Conservation (phyloP, 2,888 invertebrate genomes). For the Nemotelus pantherinus region DNA sequence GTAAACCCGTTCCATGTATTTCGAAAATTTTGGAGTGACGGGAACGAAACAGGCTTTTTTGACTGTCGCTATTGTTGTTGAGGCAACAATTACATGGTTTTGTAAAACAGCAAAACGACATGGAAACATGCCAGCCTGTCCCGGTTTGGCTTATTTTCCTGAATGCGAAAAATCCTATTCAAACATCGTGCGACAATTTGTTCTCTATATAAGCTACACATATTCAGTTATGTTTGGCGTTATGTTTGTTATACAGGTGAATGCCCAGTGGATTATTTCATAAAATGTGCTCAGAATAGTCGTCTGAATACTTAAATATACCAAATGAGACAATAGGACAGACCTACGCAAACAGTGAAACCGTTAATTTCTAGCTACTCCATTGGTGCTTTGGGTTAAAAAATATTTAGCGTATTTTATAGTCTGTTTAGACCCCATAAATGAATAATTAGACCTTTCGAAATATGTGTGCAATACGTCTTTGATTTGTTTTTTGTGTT, state of each 20-base stretch:
- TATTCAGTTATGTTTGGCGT: slow-evolving; percentile 21
- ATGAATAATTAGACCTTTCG: too few relatives aligned
- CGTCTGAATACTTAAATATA: slow-evolving; percentile 23
- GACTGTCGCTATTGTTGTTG: slow-evolving; percentile 31
- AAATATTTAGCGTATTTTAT: too few relatives aligned
- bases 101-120: slow-evolving; percentile 1
- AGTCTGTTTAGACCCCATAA: too few relatives aligned
- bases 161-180: slow-evolving; percentile 15
- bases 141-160: background rate
- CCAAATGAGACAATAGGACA: background rate
- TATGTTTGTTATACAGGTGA: slow-evolving; percentile 15
- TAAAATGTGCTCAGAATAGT: slow-evolving; percentile 43
- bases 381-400: too few relatives aligned
- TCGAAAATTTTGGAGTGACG: background rate
- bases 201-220: background rate
- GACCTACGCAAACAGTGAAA: too few relatives aligned
- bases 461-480: too few relatives aligned
- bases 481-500: too few relatives aligned
- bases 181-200: slow-evolving; percentile 34
- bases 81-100: slow-evolving; percentile 36
- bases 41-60: slow-evolving; percentile 7
- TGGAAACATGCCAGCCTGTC: slow-evolving; percentile 3
- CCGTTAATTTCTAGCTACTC: too few relatives aligned
- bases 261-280: slow-evolving; percentile 38
- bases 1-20: too few relatives aligned